Conservation (phyloP, 2,888 invertebrate genomes). For the Leptinotarsa rubiginosa region DNA sequence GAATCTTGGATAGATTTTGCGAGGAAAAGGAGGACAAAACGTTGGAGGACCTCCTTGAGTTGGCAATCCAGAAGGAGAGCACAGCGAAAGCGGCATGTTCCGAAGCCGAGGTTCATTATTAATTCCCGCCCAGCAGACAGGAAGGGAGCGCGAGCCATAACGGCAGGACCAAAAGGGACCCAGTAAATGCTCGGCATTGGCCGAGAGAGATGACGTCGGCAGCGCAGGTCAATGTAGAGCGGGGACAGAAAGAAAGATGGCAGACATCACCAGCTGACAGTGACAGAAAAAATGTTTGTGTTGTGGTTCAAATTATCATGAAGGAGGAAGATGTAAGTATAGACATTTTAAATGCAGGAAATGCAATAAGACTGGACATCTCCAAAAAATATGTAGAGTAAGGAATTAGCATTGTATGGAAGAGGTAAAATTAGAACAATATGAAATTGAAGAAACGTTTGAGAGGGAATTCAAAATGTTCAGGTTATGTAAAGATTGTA, state of each 20-base stretch:
- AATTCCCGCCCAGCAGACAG: too few relatives aligned
- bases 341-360: background rate
- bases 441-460: background rate
- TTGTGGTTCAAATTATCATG: slow-evolving; percentile 1
- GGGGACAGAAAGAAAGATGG: background rate
- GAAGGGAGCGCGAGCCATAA: too few relatives aligned
- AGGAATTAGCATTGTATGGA: background rate
- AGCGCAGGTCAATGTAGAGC: background rate
- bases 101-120: too few relatives aligned
- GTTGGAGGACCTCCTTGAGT: too few relatives aligned
- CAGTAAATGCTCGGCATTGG: background rate
- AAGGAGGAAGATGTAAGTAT: slow-evolving; percentile 6
- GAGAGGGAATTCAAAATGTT: background rate
- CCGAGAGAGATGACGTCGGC: background rate
- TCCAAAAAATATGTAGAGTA: background rate
- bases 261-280: too few relatives aligned
- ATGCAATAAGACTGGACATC: background rate
- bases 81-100: too few relatives aligned
- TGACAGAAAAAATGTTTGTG: background rate
- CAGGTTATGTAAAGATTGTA: background rate
- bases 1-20: too few relatives aligned
- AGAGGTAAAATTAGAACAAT: background rate
- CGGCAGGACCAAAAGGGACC: too few relatives aligned
- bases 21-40: too few relatives aligned
- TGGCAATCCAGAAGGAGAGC: too few relatives aligned